Evolutionary conservation across 1,140 invertebrate species (phyloP).

Genomic region (Hetaerina americana): DNA sequence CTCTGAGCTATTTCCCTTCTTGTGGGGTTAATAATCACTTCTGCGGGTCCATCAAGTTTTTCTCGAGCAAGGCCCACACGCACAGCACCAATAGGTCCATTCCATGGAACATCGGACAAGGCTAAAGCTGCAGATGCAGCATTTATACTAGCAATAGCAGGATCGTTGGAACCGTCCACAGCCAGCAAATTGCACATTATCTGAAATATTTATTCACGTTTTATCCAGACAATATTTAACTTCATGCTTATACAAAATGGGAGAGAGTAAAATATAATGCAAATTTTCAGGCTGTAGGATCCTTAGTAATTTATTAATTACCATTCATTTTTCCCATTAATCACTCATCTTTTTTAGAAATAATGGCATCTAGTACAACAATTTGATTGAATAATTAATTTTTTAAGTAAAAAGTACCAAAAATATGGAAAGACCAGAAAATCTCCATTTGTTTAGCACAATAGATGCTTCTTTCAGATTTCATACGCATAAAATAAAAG

Average conservation of each 20-base stretch:
- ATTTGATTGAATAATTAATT: too few species aligned
- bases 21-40: constrained; percentile 79
- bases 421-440: too few species aligned
- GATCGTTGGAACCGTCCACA: constrained; percentile 75
- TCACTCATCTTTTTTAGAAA: too few species aligned
- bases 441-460: too few species aligned
- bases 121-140: constrained; percentile 86
- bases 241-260: background rate
- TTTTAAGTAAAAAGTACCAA: too few species aligned
- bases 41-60: constrained; percentile 27
- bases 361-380: too few species aligned
- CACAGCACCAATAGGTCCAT: constrained; percentile 88
- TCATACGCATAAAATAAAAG: too few species aligned
- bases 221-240: constrained; percentile 62
- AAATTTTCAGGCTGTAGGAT: too few species aligned
- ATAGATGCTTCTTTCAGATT: too few species aligned
- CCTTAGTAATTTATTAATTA: too few species aligned
- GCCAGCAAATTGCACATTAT: constrained; percentile 86
- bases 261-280: too few species aligned
- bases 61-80: constrained; percentile 65
- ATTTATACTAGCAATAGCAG: constrained; percentile 87
- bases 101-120: constrained; percentile 94
- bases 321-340: too few species aligned
- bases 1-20: constrained; percentile 55
- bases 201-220: background rate